Evolutionary conservation across 2,888 invertebrate genomes (phyloP).

Genomic region (Schizotus pectinicornis): DNA sequence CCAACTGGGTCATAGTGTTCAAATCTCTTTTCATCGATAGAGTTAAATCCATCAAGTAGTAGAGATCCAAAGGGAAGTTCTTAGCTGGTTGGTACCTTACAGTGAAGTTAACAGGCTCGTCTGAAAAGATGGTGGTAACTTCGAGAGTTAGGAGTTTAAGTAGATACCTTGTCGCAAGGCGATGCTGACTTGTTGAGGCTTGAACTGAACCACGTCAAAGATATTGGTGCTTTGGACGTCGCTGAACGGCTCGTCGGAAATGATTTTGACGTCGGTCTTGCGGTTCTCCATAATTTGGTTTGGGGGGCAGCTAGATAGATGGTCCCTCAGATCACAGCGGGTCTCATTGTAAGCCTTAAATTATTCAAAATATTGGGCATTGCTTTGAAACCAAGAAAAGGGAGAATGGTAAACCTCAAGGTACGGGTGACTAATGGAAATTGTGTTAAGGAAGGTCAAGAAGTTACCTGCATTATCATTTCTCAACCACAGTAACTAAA

Average conservation of each 20-base stretch:
- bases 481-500: too few relatives aligned
- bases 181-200: slow-evolving; percentile 67
- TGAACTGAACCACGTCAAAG: slow-evolving; percentile 66
- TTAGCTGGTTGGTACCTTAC: slow-evolving; percentile 78
- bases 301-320: slow-evolving; percentile 26
- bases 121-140: slow-evolving; percentile 24
- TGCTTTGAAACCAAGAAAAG: too few relatives aligned
- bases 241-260: slow-evolving; percentile 59
- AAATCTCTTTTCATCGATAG: slow-evolving; percentile 90
- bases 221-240: slow-evolving; percentile 60
- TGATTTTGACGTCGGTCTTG: slow-evolving; percentile 20
- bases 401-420: too few relatives aligned
- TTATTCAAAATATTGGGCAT: slow-evolving; percentile 5
- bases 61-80: slow-evolving; percentile 87
- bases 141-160: not conserved
- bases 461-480: too few relatives aligned
- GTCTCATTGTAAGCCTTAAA: slow-evolving; percentile 29
- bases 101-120: slow-evolving; percentile 62
- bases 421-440: too few relatives aligned
- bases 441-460: too few relatives aligned
- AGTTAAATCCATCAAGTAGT: slow-evolving; percentile 90
- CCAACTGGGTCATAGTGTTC: slow-evolving; percentile 73
- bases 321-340: slow-evolving; percentile 34
- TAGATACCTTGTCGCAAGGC: slow-evolving; percentile 69
- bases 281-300: slow-evolving; percentile 34